A percentile compares a stretch with the other conserved stretches of the same genome.
Evolutionary conservation across 1,140 invertebrate species (phyloP).

Genomic region (Bombus breviceps): DNA sequence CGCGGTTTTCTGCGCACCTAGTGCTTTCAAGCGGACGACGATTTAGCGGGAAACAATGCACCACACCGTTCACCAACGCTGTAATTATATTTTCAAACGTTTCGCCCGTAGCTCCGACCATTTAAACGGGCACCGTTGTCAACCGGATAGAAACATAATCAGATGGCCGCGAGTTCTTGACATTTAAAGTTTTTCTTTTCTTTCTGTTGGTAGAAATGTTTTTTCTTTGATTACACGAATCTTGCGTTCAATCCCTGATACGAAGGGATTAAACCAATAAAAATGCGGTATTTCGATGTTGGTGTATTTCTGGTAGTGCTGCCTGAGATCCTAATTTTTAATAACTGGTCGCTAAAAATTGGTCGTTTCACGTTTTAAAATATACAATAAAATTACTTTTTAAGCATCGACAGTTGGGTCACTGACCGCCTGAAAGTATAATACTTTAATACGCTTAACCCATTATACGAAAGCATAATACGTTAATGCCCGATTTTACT

Average conservation of each 20-base stretch:
- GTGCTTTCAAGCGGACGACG: slow-evolving; percentile 39
- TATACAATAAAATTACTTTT: neutral
- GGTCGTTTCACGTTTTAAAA: neutral
- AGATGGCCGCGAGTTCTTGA: neutral
- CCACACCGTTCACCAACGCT: neutral
- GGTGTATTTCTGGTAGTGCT: no score
- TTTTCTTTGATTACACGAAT: neutral
- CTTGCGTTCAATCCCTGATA: no score
- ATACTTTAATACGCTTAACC: neutral
- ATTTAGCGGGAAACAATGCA: slow-evolving; percentile 37
- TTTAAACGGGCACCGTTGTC: slow-evolving; percentile 16
- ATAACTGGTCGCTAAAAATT: no score
- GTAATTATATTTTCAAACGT: slow-evolving; percentile 48
- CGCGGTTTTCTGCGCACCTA: slow-evolving; percentile 15
- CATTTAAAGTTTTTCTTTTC: neutral
- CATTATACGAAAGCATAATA: no score
- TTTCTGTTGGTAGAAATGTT: neutral
- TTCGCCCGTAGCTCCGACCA: neutral
- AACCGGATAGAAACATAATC: slow-evolving; percentile 14
- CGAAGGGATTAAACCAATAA: neutral
- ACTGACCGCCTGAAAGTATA: neutral
- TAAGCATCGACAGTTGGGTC: neutral
- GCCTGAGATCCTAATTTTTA: no score
- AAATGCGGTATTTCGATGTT: no score
- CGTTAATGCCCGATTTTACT: neutral